phyloP scores from a whole-genome alignment of 35 echinoderm and acorn worm species.

The Chiridota heheva region DNA sequence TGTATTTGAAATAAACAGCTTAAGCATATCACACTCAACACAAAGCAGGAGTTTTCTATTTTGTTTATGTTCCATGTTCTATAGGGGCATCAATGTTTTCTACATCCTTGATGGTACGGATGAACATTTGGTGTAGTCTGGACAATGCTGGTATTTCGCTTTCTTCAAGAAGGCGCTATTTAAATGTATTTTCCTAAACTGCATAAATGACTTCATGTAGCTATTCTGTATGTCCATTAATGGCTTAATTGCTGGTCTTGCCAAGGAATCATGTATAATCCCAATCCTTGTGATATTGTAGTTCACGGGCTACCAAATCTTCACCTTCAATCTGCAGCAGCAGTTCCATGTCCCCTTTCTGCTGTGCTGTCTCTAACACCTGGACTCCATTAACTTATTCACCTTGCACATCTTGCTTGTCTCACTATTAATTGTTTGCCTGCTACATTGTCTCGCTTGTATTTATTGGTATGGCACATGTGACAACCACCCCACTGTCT shows the following conservation, averaged over 20 bases:
- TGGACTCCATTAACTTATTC: slow-evolving; percentile 20
- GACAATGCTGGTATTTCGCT: background rate
- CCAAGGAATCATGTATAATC: background rate
- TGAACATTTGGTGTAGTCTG: background rate
- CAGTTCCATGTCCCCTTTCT: slow-evolving; percentile 13
- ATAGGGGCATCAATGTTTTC: background rate
- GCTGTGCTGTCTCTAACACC: slow-evolving; percentile 25
- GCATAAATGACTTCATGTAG: background rate
- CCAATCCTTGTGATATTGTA: slow-evolving; percentile 21
- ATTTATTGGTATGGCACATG: slow-evolving; percentile 8
- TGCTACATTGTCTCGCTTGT: background rate
- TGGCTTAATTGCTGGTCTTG: background rate
- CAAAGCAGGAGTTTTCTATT: too few relatives aligned
- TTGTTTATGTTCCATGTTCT: too few relatives aligned
- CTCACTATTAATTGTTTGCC: slow-evolving; percentile 10
- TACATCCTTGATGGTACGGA: background rate
- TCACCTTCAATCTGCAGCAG: slow-evolving; percentile 16
- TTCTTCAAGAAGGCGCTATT: background rate
- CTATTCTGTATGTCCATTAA: background rate
- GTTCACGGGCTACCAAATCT: slow-evolving; percentile 38
- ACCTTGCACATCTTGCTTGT: slow-evolving; percentile 12
- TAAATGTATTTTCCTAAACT: slow-evolving; percentile 4
- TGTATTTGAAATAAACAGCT: too few relatives aligned
- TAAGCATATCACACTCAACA: too few relatives aligned
- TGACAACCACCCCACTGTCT: too few relatives aligned